Percentiles rank a stretch among this genome's conserved stretches.
Evolutionary conservation across 2,888 invertebrate genomes (phyloP).

Genomic region (Agrotis exclamationis): DNA sequence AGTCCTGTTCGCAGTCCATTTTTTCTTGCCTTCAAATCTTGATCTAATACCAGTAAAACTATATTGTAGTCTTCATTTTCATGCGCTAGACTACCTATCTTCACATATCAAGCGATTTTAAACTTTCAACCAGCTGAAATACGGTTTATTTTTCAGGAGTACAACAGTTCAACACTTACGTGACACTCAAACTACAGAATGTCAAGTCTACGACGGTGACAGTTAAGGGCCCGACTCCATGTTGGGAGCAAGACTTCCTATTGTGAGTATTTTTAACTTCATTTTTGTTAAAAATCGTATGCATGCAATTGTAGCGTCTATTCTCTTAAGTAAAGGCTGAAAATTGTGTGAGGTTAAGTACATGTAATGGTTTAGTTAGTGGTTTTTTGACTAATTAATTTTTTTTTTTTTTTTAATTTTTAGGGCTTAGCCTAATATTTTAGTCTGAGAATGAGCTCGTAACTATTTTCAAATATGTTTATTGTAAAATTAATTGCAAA

Average conservation of each 20-base stretch:
- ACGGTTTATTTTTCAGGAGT: slow-evolving; percentile 89
- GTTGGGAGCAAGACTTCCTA: slow-evolving; percentile 99
- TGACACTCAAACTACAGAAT: slow-evolving; percentile 98
- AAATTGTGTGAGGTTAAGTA: slow-evolving; percentile 26
- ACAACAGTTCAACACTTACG: slow-evolving; percentile 98
- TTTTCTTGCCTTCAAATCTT: too few relatives aligned
- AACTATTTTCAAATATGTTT: not conserved
- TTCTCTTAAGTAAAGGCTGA: slow-evolving; percentile 10
- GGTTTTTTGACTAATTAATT: slow-evolving; percentile 43
- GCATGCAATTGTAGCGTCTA: slow-evolving; percentile 43
- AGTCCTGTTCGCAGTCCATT: too few relatives aligned
- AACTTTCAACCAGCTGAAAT: slow-evolving; percentile 17
- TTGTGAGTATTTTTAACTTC: slow-evolving; percentile 95
- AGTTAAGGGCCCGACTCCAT: slow-evolving; percentile 98
- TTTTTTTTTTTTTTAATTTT: slow-evolving; percentile 23
- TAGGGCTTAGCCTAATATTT: slow-evolving; percentile 27
- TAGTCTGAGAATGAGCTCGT: not conserved
- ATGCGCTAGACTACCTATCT: slow-evolving; percentile 34
- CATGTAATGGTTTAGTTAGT: slow-evolving; percentile 1
- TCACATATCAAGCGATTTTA: slow-evolving; percentile 30
- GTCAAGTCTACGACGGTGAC: slow-evolving; percentile 99
- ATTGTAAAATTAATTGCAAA: not conserved
- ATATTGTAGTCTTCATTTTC: slow-evolving; percentile 42
- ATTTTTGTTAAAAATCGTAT: slow-evolving; percentile 41
- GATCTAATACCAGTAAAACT: slow-evolving; percentile 37